Percentiles rank a stretch among this genome's conserved stretches.
phyloP scores from a whole-genome alignment of 2,113 vertebrate genomes.

The Hemichromis elongatus region DNA sequence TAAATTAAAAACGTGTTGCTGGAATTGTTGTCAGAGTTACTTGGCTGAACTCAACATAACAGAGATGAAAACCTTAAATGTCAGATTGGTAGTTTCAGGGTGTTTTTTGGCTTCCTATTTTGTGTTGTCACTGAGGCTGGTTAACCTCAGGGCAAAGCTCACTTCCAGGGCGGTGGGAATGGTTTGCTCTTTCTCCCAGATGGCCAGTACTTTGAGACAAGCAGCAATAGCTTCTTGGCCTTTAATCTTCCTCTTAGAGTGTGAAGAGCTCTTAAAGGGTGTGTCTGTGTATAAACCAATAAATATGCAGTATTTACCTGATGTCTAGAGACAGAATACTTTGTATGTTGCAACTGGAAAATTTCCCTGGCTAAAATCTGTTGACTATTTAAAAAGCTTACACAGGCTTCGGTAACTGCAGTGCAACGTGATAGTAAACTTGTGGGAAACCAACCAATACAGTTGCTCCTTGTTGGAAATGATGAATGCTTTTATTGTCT shows the following conservation, averaged over 20 bases:
- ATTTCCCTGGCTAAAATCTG: not conserved
- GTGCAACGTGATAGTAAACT: not conserved
- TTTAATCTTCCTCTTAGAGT: constrained; percentile 55
- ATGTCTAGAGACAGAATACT: not conserved
- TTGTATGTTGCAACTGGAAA: not conserved
- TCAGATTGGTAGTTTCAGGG: constrained; percentile 22
- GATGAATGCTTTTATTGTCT: not conserved
- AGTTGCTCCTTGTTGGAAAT: not conserved
- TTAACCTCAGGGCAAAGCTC: constrained; percentile 47
- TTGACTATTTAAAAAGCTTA: not conserved
- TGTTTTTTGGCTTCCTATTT: not conserved
- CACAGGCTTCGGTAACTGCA: not conserved
- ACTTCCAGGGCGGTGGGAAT: constrained; percentile 54
- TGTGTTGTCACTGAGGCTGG: constrained; percentile 28
- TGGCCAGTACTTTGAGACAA: not conserved
- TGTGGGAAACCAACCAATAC: not conserved
- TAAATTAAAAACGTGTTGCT: not conserved
- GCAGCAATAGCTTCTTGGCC: constrained; percentile 44
- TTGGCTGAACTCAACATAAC: not conserved
- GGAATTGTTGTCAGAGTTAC: not conserved
- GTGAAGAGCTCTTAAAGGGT: constrained; percentile 21
- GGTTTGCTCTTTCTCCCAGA: constrained; percentile 46
- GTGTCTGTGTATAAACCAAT: constrained; percentile 34
- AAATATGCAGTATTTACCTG: constrained; percentile 18
- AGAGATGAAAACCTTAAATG: constrained; percentile 36